Evolutionary conservation across 2,113 vertebrate genomes (phyloP), one percentile per base, ranked within the genome.

Genomic region (Gallinago paraguaiae): DNA sequence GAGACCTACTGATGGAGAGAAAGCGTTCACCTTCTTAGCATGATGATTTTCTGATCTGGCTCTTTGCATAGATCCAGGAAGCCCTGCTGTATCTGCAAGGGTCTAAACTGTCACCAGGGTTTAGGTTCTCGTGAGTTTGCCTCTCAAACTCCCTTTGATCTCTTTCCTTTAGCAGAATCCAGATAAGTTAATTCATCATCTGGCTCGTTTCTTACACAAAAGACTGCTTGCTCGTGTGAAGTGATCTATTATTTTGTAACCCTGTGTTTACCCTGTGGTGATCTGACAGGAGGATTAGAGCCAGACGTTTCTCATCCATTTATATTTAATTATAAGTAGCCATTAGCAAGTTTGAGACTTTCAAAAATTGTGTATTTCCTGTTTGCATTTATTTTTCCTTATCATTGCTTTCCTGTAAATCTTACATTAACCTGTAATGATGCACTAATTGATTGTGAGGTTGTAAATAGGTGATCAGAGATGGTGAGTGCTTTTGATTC

Each of bases 321-420:
- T 90, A 94, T 92, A 91, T 95, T 95, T 95, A 50, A 95, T 96
- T 88, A 89, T 84, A 85, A 91, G 56, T 85, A 85, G 59, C 70
- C 31, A 88, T 95, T 95, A 97, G 67, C 67, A 80, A 63, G 45
- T 67, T 43, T 76, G 59, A 7, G 56, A 45, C 51, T 92, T 83
- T 60, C 63, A 83, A 35, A 92, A 81, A 88, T 39, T 86, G 28
- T 70, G 4, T 90, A 23, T 86, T 93, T 96, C 68, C 85, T 93
- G 88, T 56, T 75, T 83, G 28, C 30, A 0, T 88, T 95, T 92
- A 18, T 86, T 93, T 91, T 91, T 77, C 43, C 60, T 86, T 81
- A 71, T 53, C 45, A 43, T 43, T 60, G 39, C 43, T 93, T 97
- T 96, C 92, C 90, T 96, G 90, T 96, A 95, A 96, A 11, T 92